Evolutionary conservation across 1,140 invertebrate genomes (phyloP).

Genomic region (Lepidurus packardi): DNA sequence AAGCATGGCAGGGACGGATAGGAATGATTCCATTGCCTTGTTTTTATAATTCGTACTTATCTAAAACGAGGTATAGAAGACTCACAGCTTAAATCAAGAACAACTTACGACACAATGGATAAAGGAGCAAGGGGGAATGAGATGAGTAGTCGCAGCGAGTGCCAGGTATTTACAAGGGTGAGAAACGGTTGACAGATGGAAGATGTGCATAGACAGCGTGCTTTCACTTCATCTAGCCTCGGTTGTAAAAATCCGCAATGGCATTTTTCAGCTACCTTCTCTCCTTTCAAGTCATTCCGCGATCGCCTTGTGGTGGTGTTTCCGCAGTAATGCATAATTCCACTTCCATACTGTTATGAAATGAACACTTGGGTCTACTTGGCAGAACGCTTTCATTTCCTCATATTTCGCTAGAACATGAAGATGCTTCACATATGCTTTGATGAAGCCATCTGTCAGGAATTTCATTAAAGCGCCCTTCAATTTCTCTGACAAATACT

Average conservation of each 20-base stretch:
- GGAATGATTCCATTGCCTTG: no score
- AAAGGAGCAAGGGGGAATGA: background rate
- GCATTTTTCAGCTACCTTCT: background rate
- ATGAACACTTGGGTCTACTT: background rate
- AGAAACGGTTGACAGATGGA: slow-evolving; percentile 9
- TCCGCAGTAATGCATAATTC: background rate
- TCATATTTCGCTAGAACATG: background rate
- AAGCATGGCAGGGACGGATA: no score
- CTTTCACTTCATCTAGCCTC: slow-evolving; percentile 6
- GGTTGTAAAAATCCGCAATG: background rate
- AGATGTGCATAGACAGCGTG: slow-evolving; percentile 8
- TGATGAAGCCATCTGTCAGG: background rate
- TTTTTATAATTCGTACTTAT: no score
- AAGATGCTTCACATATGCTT: background rate
- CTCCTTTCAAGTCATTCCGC: background rate
- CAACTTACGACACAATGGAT: background rate
- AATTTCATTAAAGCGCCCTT: background rate
- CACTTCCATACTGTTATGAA: background rate
- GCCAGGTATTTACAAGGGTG: slow-evolving; percentile 17
- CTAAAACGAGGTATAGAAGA: no score
- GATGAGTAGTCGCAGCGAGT: background rate
- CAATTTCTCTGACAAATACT: no score
- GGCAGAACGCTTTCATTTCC: background rate
- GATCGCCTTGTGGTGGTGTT: background rate
- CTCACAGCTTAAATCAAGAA: no score